Conservation (phyloP, 2,113 vertebrate genomes). For the Helogale parvula region DNA sequence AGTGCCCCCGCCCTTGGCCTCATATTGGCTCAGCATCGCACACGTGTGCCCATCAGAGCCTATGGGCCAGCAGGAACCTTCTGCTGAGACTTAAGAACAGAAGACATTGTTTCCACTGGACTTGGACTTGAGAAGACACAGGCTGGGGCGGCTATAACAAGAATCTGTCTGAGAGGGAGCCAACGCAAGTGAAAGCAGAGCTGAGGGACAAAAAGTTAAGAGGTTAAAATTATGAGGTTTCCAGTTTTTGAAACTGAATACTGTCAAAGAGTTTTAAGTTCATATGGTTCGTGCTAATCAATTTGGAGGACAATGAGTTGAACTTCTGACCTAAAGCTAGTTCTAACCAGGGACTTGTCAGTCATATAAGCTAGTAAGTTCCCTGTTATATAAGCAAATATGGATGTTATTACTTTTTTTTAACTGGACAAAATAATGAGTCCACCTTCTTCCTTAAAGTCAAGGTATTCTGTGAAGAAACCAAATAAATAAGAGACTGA, state of each 20-base stretch:
- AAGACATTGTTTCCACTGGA: neutral
- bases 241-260: neutral
- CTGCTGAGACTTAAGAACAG: neutral
- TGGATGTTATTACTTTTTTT: neutral
- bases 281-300: neutral
- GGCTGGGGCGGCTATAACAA: neutral
- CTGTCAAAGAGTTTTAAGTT: neutral
- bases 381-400: neutral
- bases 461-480: neutral
- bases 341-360: neutral
- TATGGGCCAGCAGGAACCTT: neutral
- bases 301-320: neutral
- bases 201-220: neutral
- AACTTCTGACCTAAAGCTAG: neutral
- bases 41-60: neutral
- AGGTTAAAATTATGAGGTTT: neutral
- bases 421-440: neutral
- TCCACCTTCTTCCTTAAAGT: neutral
- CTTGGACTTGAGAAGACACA: neutral
- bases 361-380: neutral
- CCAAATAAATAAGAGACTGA: neutral
- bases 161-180: neutral
- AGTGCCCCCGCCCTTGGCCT: neutral
- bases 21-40: accelerated
- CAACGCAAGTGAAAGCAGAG: neutral